Base-by-base conservation (phyloP, 2,888 invertebrate species). In the Tridacna crocea region DNA sequence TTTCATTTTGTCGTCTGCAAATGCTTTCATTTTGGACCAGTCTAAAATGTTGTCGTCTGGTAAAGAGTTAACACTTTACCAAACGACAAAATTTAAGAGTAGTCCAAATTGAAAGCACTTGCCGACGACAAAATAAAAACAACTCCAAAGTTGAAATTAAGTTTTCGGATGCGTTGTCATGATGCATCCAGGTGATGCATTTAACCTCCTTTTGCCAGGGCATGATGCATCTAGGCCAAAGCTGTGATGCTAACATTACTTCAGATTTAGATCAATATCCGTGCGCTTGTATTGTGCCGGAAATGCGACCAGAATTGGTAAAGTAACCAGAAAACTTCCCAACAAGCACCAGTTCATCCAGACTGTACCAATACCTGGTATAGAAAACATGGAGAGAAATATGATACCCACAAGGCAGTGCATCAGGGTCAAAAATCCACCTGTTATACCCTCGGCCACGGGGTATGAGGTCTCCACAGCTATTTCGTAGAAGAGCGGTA, bases 281-380 rank as follows among this genome's bases (percentile, higher is more conserved):
- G 74, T 81, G 4, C 81, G 22, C 48, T 73, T 81, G n/a, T 74
- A 66, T n/a, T 27, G 22, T n/a, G 77, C 81, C 13, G 73, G 77
- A 36, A 81, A 77, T 11, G 36, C 61, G 1, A 81, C 27, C 4
- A 81, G 60, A 11, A 81, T 68, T 10, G 81, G 81, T 27, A 81
- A 60, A 15, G 60, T 36, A 10, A 70, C 47, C 0, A 81, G n/a
- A 27, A 81, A 74, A 22, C 68, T 55, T 19, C 77, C 81, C 27
- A 77, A 60, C 19, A 81, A 27, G 15, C 77, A 63, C 81, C 81
- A 81, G 70, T 81, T 81, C 81, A 81, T 81, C 81, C 81, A 81
- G 0, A 48, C 24, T 8, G 77, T 74, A 24, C 81, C 81, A 11
- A 81, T 63, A 60, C 61, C 36, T 13, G 51, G 66, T n/a, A 77